A percentile compares a stretch with the other conserved stretches of the same genome.
Evolutionary conservation across 2,888 invertebrate species (phyloP).

Genomic region (Volucella bombylans): DNA sequence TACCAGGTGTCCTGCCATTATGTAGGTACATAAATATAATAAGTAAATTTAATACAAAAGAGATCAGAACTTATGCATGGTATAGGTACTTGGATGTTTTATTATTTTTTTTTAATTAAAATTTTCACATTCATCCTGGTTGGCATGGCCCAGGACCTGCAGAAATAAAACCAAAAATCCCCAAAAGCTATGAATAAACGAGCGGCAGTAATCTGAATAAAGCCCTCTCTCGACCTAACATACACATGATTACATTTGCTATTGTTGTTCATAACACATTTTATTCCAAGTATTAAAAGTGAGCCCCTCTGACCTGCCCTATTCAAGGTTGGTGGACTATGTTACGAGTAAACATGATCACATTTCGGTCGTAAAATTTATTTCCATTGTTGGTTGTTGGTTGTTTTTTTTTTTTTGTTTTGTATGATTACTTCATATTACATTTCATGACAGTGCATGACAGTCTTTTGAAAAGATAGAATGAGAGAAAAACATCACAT

Average conservation of each 20-base stretch:
- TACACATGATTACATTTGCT: constrained; percentile 43
- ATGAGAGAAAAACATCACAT: too few relatives aligned
- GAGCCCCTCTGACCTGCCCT: constrained; percentile 23
- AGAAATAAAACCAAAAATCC: background rate
- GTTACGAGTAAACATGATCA: constrained; percentile 4
- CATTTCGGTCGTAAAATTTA: constrained; percentile 27
- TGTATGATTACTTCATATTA: too few relatives aligned
- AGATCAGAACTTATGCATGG: constrained; percentile 2
- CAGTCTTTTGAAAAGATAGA: too few relatives aligned
- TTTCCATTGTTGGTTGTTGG: constrained; percentile 5
- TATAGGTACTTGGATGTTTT: background rate
- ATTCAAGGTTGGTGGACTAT: constrained; percentile 8
- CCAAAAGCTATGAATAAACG: background rate
- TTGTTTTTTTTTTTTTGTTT: background rate
- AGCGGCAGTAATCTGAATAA: constrained; percentile 32
- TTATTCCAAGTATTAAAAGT: constrained; percentile 36
- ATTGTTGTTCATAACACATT: constrained; percentile 32
- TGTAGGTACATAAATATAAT: too few relatives aligned
- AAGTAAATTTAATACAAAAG: background rate
- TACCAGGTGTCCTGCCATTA: too few relatives aligned
- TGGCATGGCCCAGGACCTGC: background rate
- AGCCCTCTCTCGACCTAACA: background rate
- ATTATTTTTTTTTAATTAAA: constrained; percentile 8
- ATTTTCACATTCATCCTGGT: constrained; percentile 1
- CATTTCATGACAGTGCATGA: too few relatives aligned